Evolutionary conservation across 2,113 vertebrate species (phyloP).

Genomic region (Procavia capensis): DNA sequence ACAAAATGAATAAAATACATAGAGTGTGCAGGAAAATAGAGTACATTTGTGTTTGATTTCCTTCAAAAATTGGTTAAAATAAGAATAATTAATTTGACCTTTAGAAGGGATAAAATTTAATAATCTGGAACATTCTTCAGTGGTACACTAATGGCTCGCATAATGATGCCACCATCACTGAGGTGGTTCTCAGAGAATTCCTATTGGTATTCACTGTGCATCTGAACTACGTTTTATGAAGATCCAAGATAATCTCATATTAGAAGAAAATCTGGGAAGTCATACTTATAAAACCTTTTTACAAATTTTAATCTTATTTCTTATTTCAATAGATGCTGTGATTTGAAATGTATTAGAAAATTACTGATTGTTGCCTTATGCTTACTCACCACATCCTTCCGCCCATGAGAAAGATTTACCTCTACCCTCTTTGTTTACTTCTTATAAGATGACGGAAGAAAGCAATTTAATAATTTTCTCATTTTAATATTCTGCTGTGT

Average conservation of each 20-base stretch:
- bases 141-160: neutral
- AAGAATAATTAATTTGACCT: constrained; percentile 47
- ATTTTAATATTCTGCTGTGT: neutral
- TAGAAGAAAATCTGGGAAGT: constrained; percentile 21
- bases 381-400: neutral
- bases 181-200: constrained; percentile 4
- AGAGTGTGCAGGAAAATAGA: neutral
- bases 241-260: neutral
- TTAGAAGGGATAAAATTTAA: constrained; percentile 57
- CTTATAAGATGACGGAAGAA: neutral
- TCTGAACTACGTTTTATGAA: constrained; percentile 50
- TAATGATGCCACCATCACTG: neutral
- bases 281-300: constrained; percentile 13
- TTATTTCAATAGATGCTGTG: constrained; percentile 10
- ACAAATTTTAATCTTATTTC: constrained; percentile 9
- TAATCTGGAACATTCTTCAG: constrained; percentile 28
- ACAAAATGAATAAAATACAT: constrained; percentile 53
- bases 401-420: neutral
- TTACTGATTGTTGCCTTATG: constrained; percentile 32
- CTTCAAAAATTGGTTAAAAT: constrained; percentile 44
- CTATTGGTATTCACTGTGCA: constrained; percentile 1
- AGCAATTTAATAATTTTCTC: neutral
- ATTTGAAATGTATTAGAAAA: constrained; percentile 33
- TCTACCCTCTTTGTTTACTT: neutral
- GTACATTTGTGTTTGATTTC: neutral